A percentile compares a stretch with the other conserved stretches of the same genome.
Conservation (phyloP, 2,797 vertebrate genomes). For the Anisognathus igniventris region DNA sequence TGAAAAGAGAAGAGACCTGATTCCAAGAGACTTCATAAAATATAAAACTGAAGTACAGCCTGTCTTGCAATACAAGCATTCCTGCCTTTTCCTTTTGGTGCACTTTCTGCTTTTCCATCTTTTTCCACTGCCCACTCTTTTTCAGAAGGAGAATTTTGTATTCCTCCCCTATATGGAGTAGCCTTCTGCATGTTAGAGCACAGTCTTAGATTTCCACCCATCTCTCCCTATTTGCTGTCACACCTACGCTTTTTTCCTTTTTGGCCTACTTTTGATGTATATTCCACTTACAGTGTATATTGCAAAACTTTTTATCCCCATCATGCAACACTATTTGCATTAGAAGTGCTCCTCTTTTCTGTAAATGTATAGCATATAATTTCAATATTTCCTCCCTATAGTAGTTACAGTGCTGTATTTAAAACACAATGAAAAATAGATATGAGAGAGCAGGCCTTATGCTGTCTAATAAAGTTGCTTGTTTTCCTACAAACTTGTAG, state of each 20-base stretch:
- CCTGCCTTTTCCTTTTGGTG: neutral
- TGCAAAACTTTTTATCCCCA: neutral
- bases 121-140: neutral
- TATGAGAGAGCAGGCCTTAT: neutral
- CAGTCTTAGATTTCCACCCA: neutral
- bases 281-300: neutral
- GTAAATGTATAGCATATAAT: neutral
- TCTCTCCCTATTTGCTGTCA: neutral
- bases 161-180: neutral
- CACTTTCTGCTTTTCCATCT: slow-evolving; percentile 5
- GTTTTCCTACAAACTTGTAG: neutral
- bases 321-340: neutral
- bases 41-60: neutral
- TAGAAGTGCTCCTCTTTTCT: neutral
- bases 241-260: neutral
- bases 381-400: neutral
- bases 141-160: neutral
- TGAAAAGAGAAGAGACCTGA: neutral
- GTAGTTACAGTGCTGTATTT: neutral
- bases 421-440: neutral
- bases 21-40: neutral
- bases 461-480: neutral
- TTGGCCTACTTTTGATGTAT: slow-evolving; percentile 3
- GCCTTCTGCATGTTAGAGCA: neutral
- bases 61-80: neutral